Percentiles rank a stretch among this genome's conserved stretches.
These are phyloP conservation scores for Rhombomys opimus DNA, from an alignment of 2,113 vertebrate species.

Conservation along the genomic window DNA sequence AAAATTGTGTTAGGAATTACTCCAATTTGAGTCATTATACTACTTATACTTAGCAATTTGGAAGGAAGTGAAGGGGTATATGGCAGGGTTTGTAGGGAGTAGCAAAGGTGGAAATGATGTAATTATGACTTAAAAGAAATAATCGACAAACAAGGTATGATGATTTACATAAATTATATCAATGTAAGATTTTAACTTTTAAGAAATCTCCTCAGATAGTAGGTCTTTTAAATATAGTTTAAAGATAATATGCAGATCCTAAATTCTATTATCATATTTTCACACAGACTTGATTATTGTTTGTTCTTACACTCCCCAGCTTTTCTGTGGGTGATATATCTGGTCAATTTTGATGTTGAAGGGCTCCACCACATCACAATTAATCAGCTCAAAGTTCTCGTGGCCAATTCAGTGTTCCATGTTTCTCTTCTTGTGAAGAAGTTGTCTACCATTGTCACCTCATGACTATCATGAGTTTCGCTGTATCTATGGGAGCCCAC, in stretches of 20 bases:
- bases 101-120: neutral
- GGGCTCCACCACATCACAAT: slow-evolving; percentile 98
- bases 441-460: slow-evolving; percentile 99
- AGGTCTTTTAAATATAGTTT: neutral
- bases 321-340: neutral
- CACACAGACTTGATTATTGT: neutral
- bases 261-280: neutral
- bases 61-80: neutral
- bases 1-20: neutral
- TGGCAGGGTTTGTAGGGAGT: neutral
- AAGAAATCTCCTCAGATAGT: neutral
- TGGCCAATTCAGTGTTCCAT: slow-evolving; percentile 99
- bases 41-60: neutral
- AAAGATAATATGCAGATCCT: neutral
- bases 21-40: neutral
- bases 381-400: slow-evolving; percentile 99
- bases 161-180: neutral
- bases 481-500: slow-evolving; percentile 97
- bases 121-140: neutral
- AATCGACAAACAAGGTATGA: neutral
- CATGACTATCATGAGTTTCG: slow-evolving; percentile 98
- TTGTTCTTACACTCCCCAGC: neutral
- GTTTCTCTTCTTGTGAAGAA: slow-evolving; percentile 99
- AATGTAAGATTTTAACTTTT: neutral
- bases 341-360: slow-evolving; percentile 97